These are phyloP conservation scores for Saguinus oedipus DNA, from an alignment of 2,797 vertebrate genomes.

Conservation along the genomic window DNA sequence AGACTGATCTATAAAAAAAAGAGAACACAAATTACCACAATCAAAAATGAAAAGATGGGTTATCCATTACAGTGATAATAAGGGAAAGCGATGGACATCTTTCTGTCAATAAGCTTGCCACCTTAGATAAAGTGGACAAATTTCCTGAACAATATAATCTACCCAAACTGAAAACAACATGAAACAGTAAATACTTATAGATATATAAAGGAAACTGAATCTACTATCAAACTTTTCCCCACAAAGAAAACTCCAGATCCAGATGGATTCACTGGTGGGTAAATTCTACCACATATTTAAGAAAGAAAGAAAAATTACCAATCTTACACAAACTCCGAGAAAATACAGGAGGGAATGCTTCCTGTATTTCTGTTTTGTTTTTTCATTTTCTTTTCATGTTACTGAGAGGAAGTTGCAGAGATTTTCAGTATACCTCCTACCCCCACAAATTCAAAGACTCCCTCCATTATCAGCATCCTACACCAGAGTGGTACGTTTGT, in stretches of 20 bases:
- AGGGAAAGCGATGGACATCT: not conserved
- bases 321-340: not conserved
- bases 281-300: not conserved
- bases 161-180: not conserved
- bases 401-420: not conserved
- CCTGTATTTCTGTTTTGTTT: not conserved
- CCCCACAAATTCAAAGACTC: not conserved
- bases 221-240: not conserved
- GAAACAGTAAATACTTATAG: not conserved
- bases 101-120: not conserved
- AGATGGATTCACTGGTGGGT: not conserved
- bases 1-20: not conserved
- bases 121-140: not conserved
- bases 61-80: slow-evolving; percentile 28
- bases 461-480: not conserved
- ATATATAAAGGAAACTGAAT: not conserved
- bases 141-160: slow-evolving; percentile 1
- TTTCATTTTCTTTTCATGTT: not conserved
- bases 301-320: not conserved
- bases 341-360: not conserved
- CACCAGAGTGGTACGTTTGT: not conserved
- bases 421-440: not conserved
- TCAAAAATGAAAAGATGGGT: slow-evolving; percentile 9
- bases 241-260: not conserved
- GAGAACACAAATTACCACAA: not conserved